Conservation (phyloP, 2,888 invertebrate species). For the Odontocolon sp. region DNA sequence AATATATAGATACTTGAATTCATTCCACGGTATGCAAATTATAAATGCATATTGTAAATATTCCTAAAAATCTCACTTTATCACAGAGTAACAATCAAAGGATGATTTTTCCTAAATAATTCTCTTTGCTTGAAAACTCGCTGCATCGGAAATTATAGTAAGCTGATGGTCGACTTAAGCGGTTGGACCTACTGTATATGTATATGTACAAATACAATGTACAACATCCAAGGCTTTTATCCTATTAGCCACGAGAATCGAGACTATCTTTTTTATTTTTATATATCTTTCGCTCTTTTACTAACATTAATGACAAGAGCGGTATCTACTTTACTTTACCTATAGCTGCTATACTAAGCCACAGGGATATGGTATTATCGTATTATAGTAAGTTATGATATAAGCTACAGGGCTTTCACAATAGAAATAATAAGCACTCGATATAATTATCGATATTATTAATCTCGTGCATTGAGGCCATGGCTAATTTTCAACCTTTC, state of each 20-base stretch:
- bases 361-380: neutral
- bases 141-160: no score
- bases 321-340: no score
- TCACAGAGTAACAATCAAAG: no score
- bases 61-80: no score
- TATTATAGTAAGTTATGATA: neutral
- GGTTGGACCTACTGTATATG: no score
- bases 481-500: conserved; percentile 14
- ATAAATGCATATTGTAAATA: no score
- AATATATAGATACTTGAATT: no score
- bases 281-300: neutral
- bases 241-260: neutral
- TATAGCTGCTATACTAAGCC: no score
- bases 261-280: neutral
- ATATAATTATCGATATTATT: conserved; percentile 25
- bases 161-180: no score
- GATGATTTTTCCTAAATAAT: no score
- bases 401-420: neutral
- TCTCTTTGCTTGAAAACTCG: no score
- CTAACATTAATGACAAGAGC: conserved; percentile 8
- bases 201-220: neutral
- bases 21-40: no score
- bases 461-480: conserved; percentile 8
- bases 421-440: conserved; percentile 23
- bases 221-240: neutral